phyloP scores from a whole-genome alignment of 2,113 vertebrate genomes.

The Mus musculus region DNA sequence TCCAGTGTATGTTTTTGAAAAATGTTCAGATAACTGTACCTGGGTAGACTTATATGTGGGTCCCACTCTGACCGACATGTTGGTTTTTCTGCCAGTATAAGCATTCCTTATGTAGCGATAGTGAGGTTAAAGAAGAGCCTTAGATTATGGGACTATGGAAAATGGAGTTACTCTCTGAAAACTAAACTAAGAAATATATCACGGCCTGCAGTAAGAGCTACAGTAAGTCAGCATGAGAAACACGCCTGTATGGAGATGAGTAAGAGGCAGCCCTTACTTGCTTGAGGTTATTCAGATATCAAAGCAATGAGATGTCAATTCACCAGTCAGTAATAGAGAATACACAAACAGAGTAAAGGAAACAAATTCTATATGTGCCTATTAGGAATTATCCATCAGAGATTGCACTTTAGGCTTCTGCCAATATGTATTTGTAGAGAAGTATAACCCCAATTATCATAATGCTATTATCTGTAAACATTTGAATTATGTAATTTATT shows the following conservation, averaged over 20 bases:
- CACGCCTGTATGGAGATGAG: neutral
- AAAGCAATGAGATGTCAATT: neutral
- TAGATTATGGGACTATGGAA: neutral
- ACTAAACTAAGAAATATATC: neutral
- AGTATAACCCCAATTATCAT: neutral
- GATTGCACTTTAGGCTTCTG: neutral
- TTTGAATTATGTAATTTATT: neutral
- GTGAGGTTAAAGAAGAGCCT: neutral
- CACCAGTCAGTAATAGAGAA: neutral
- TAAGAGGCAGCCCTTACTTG: neutral
- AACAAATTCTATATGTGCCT: neutral
- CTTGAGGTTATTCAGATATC: neutral
- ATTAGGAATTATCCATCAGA: neutral
- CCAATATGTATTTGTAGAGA: neutral
- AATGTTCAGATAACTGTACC: neutral
- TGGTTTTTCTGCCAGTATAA: neutral
- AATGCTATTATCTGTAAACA: neutral
- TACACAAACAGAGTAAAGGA: neutral
- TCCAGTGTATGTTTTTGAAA: neutral
- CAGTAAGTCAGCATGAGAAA: neutral
- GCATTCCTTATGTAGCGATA: neutral
- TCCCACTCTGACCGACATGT: neutral
- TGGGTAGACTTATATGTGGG: neutral
- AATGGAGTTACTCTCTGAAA: neutral
- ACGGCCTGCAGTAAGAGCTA: neutral